Base-by-base conservation (phyloP, 2,113 vertebrate species). In the Barnardius zonarius region DNA sequence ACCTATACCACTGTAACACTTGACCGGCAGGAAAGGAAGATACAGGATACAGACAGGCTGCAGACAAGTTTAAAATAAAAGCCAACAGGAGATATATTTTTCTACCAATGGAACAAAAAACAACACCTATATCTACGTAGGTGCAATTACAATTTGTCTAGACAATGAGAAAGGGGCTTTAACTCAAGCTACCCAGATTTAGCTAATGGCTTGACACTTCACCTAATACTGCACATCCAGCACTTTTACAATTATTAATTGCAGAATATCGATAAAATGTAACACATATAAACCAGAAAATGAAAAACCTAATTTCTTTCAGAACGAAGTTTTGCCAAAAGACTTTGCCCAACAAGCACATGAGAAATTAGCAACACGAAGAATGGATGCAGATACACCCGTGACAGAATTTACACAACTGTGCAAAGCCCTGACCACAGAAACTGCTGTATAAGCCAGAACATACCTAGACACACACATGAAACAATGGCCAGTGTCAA, bases 381-480 rank as follows among this genome's bases (percentile, higher is more conserved):
- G 16, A 70, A 57, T 1, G 2, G 23, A 49, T 8, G 11, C 8
- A 54, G 37, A 46, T 33, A 37, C 4, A 41, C 0, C 1, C 9
- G 13, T 2, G 9, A 51, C 24, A 74, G 24, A 57, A n/a, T 30
- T 39, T 20, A n/a, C 8, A 55, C 48, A 79, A 17, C 5, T 18
- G 13, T 15, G 15, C n/a, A 54, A 62, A 86, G 57, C 17, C 28
- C 25, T n/a, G 64, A 66, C 24, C 57, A 55, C 20, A 49, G n/a
- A 43, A 70, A 35, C 4, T 7, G 13, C 23, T 33, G 63, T n/a
- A 10, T 18, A 25, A 66, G 22, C 22, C 0, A 1, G 39, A 73
- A 44, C 37, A 61, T 3, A 63, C 11, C 75, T 39, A 55, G 27
- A 86, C 5, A 13, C 20, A 2, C 20, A 57, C 35, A 43, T 19